A percentile compares a stretch with the other conserved stretches of the same genome.
Evolutionary conservation across 2,888 invertebrate genomes (phyloP).

Genomic region (Tiphia femorata): DNA sequence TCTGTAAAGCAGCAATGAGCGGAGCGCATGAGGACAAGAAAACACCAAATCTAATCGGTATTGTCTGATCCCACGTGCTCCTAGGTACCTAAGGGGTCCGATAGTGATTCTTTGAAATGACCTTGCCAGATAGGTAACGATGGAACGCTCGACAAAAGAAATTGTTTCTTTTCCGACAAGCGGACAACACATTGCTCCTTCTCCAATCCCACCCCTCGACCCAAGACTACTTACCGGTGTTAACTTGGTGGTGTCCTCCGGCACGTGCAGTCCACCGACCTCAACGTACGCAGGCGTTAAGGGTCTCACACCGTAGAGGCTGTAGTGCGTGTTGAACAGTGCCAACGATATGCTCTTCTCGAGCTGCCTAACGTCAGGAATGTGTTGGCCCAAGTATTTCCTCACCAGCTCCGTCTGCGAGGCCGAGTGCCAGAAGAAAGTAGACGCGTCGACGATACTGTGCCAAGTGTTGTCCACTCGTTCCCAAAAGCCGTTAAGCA

Average conservation of each 20-base stretch:
- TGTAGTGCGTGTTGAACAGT: slow-evolving; percentile 70
- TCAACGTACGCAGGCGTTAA: slow-evolving; percentile 69
- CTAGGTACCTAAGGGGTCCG: no score
- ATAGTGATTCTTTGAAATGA: no score
- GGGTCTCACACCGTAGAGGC: slow-evolving; percentile 69
- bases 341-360: slow-evolving; percentile 69
- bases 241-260: slow-evolving; percentile 41
- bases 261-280: slow-evolving; percentile 72
- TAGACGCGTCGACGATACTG: background rate
- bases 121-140: no score
- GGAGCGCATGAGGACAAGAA: no score
- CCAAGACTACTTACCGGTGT: slow-evolving; percentile 33
- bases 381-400: slow-evolving; percentile 42
- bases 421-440: slow-evolving; percentile 25
- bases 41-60: no score
- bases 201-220: no score
- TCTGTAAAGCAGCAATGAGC: no score
- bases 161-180: no score
- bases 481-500: slow-evolving; percentile 38
- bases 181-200: no score
- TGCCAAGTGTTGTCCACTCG: slow-evolving; percentile 37
- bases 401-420: slow-evolving; percentile 38
- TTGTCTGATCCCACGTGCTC: no score
- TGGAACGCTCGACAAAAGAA: no score
- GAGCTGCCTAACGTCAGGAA: slow-evolving; percentile 65